Base-by-base conservation (phyloP, 1,140 invertebrate species). In the Listronotus bonariensis region DNA sequence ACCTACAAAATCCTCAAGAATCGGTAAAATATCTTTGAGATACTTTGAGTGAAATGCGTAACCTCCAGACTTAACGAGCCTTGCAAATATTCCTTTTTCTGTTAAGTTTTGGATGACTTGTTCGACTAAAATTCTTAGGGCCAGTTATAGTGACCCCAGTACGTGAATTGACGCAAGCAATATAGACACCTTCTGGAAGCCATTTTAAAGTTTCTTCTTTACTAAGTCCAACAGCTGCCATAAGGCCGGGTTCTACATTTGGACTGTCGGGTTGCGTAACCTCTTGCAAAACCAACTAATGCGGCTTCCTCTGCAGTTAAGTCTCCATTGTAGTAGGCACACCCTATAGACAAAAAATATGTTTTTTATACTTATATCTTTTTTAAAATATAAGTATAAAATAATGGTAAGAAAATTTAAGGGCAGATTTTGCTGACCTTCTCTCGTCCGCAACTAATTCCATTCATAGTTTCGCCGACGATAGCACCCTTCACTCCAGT, bases 101-200 rank as follows among this genome's bases (percentile, higher is more conserved):
- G 89, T 83, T 6, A 92, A 74, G 60, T 90, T 79, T 3, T 80
- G 81, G 0, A 92, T 86, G 76, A 92, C 92, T 20, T 76, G 73
- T 61, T 80, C 79, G 63, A 94, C 87, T 18, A 83, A 80, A n/a
- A 11, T 87, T 86, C 34, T 82, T 83, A 7, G 90, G 90, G 3
- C 94, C 94, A 12, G 92, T 93, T 56, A 96, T 87, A 0, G 92
- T 95, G 18, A 92, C 88, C 17, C 87, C 92, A 67, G 93, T 89
- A 3, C 84, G 80, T 2, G 89, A 83, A 76, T 96, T 96, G 77
- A 93, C 90, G 78, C 93, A 95, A 10, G 92, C 92, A 1, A 92
- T 86, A 67, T 90, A 87, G 75, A 95, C 83, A 68, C 78, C 79
- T 18, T 80, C 77, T 59, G 92, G 89, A 70, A 90, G 86, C 58